Base-by-base conservation (phyloP, 2,888 invertebrate genomes). In the Copidosoma aretas region DNA sequence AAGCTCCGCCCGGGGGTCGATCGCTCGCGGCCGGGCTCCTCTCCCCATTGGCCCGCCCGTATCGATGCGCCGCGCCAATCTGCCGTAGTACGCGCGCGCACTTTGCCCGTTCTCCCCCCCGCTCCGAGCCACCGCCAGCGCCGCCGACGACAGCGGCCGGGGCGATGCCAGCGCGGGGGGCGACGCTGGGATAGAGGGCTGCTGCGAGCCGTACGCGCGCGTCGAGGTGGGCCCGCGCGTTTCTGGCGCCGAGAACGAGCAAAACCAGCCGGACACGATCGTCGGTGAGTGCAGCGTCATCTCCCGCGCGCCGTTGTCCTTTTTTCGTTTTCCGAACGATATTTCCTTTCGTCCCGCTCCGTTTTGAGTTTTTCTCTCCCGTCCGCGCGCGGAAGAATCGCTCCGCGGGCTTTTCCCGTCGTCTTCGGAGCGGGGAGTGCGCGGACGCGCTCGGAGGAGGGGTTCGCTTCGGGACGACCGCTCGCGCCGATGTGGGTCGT, bases 11-110 rank as follows among this genome's bases (percentile, higher is more conserved):
- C 80, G 43, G 78, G 79, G 79, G 77, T 81, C 80, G 79, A 79
- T 80, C 75, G 73, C 52, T 25, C 46, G 64, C 59, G 52, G 77
- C 76, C 77, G 78, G 77, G 78, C 78, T 77, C 59, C 59, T 57
- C 56, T 25, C 49, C n/a, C 25, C 52, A 70, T 72, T 70, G 67
- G 70, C 61, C 67, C 75, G 77, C 74, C 77, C 78, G 78, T 82
- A 82, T 91, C 84, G 90, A 89, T 80, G 88, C 89, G 80, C 84
- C 62, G 49, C 68, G 58, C 73, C 71, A 66, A 72, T 67, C 60
- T 70, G 86, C 86, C 78, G 86, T 85, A 80, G 86, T 87, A 84
- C 73, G 68, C 65, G 65, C 71, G 74, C 76, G 88, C 87, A 82
- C 72, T 75, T 71, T 74, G 71, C 70, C 66, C 71, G 73, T 19